Base-by-base conservation (phyloP, 2,888 invertebrate species). In the Rotaria magnacalcarata region DNA sequence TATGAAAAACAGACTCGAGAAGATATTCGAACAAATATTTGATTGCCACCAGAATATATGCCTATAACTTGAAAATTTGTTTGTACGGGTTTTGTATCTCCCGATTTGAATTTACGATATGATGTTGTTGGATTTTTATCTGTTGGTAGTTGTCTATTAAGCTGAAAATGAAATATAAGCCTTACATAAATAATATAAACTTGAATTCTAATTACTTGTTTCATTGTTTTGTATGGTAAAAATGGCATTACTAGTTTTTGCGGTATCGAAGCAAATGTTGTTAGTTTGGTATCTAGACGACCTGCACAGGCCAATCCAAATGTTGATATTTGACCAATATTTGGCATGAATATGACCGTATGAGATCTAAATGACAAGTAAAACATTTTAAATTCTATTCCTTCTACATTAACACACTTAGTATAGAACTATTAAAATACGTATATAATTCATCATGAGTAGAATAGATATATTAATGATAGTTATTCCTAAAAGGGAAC, bases 301-400 rank as follows among this genome's bases (percentile, higher is more conserved):
- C 97, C 97, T n/a, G 94, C 94, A 84, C 95, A 94, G 85, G 96
- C 96, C 87, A 96, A 93, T 6, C 98, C 98, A 92, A 96, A 97
- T n/a, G 95, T 94, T 89, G 96, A 95, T 52, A 97, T 92, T 85
- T 94, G 93, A 0, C 95, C 95, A 86, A 93, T 92, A 0, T 94
- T 93, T 14, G 95, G 94, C 75, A 96, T 95, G 87, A 95, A 93
- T 2, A 95, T 95, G 84, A 97, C 90, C 0, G 96, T 94, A 91
- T 97, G 97, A 34, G 95, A 93, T 87, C 80, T 67, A 67, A 34
- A 67, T n/a, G 16, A 19, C 5, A 67, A 67, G 8, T 2, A 7
- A 14, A 19, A 19, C 11, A 14, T 52, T 52, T 52, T 52, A 11
- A 52, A 14, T 11, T 3, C 50, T 14, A 52, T 52, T 14, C 11